Evolutionary conservation across 2,797 vertebrate species (phyloP), one percentile per base, ranked within the genome.

Genomic region (Mionectes olivaceus): DNA sequence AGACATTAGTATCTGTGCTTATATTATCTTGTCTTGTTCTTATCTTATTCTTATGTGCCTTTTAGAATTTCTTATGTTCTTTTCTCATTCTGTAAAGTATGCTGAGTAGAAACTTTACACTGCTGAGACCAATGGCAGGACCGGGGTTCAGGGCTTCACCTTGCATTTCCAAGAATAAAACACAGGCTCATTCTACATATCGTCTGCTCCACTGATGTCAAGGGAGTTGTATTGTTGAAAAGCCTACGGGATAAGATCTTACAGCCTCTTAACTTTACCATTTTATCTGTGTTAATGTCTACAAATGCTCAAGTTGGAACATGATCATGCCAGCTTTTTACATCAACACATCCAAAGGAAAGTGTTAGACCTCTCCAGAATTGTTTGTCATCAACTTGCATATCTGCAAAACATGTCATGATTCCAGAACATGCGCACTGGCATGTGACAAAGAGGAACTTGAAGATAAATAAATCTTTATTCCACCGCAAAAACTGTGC

Each of bases 311-410:
- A 65, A 78, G 75, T 49, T 95, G 92, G 93, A 89, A 63, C 90
- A 39, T n/a, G 73, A 78, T 92, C 50, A 4, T 89, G 84, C 87
- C 92, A 95, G 61, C 69, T 90, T 96, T 95, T 87, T 94, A 63
- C 87, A 93, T 89, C 91, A 94, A 91, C 89, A 86, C 92, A 59
- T 97, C 82, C 61, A 70, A 89, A 93, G 19, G 68, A 18, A 93
- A 92, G 95, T 93, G 94, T 96, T 96, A 95, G 94, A 96, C 93
- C 93, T 96, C 87, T 91, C 87, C 93, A 94, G 89, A 92, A 95
- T 91, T 97, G 93, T 96, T 95, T 96, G 90, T 97, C 81, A 93
- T 96, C 92, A 97, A 47, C 79, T 94, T 94, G 55, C 59, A 21
- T 81, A 83, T 94, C 93, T 95, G 90, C 82, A 92, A 94, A 97